Evolutionary conservation across 92 coral and sea anemone species (phyloP).

Genomic region (Porites evermanni): DNA sequence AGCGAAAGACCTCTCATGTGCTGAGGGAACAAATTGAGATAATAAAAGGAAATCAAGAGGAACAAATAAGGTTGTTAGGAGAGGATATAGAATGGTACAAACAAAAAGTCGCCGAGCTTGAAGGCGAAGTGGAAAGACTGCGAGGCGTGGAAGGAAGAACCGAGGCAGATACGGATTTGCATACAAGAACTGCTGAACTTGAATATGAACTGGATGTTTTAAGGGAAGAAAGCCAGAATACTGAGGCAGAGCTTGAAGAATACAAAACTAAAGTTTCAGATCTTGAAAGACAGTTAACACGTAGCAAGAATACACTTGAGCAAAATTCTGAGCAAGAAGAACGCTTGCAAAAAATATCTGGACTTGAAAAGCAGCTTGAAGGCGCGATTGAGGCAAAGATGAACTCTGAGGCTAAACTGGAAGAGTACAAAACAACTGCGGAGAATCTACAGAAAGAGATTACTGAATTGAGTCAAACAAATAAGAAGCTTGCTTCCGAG

Average conservation of each 20-base stretch:
- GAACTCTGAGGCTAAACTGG: constrained; percentile 29
- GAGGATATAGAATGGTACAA: constrained; percentile 73
- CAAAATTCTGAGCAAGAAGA: constrained; percentile 7
- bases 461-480: constrained; percentile 30
- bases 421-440: neutral
- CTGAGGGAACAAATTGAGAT: constrained; percentile 68
- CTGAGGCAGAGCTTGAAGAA: constrained; percentile 59
- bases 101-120: constrained; percentile 67
- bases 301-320: constrained; percentile 33
- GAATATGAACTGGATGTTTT: constrained; percentile 58
- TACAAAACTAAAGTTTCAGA: constrained; percentile 50
- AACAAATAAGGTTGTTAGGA: constrained; percentile 55
- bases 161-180: constrained; percentile 38
- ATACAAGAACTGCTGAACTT: constrained; percentile 40
- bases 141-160: constrained; percentile 47
- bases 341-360: neutral
- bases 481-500: constrained; percentile 9
- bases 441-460: constrained; percentile 25
- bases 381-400: constrained; percentile 7
- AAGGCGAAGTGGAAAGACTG: constrained; percentile 52
- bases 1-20: constrained; percentile 45
- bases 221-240: constrained; percentile 22
- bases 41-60: constrained; percentile 61
- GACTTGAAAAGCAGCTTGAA: constrained; percentile 32
- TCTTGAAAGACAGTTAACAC: constrained; percentile 51